phyloP scores from a whole-genome alignment of 2,113 vertebrate species.

The Pygoscelis adeliae region DNA sequence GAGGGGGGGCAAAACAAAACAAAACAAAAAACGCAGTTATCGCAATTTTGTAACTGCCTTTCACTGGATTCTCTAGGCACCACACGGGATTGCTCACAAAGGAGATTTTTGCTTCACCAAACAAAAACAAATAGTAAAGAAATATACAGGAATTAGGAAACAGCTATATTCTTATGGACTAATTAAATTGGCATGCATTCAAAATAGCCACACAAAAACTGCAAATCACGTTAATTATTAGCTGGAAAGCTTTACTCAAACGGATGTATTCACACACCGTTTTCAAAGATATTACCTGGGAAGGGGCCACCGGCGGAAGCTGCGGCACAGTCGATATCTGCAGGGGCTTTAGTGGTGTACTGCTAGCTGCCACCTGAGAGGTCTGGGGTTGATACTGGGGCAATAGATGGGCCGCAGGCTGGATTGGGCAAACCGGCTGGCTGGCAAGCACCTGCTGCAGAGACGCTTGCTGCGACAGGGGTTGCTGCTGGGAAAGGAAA shows the following conservation, averaged over 20 bases:
- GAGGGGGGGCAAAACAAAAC: neutral
- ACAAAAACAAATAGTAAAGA: neutral
- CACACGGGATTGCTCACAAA: neutral
- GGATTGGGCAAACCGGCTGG: constrained; percentile 71
- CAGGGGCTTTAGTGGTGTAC: constrained; percentile 77
- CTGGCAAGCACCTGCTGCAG: constrained; percentile 77
- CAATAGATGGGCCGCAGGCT: constrained; percentile 66
- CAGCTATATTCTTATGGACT: neutral
- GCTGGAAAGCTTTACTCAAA: neutral
- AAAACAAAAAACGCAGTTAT: neutral
- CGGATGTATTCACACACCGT: fast-evolving
- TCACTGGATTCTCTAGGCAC: neutral
- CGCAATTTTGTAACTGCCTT: neutral
- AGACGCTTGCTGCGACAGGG: constrained; percentile 68
- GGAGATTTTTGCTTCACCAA: neutral
- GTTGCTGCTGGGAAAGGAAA: constrained; percentile 30
- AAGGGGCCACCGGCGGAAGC: constrained; percentile 63
- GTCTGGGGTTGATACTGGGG: constrained; percentile 70
- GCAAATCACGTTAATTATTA: neutral
- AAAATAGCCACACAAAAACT: neutral
- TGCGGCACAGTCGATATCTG: constrained; percentile 81
- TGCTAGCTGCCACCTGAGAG: constrained; percentile 68
- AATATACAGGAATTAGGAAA: neutral
- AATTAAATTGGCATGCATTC: neutral
- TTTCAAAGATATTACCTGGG: constrained; percentile 77